A percentile compares a stretch with the other conserved stretches of the same genome.
These are phyloP conservation scores for Drosophila sucinea DNA, from an alignment of 1,140 invertebrate genomes.

Conservation along the genomic window DNA sequence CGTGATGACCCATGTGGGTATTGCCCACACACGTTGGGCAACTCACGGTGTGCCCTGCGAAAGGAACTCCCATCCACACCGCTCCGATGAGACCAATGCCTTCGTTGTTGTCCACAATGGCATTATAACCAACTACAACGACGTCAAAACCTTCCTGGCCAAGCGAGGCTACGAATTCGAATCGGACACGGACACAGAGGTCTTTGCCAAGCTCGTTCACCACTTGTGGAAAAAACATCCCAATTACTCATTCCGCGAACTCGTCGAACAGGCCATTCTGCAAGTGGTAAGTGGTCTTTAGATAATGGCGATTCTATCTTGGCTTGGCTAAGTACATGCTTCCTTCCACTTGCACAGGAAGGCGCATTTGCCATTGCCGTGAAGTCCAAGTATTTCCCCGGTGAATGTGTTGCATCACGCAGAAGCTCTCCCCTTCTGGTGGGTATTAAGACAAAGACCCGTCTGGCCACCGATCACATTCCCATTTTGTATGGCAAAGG, in stretches of 20 bases:
- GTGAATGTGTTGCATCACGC: slow-evolving; percentile 97
- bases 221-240: slow-evolving; percentile 96
- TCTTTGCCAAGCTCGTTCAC: slow-evolving; percentile 98
- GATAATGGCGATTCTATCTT: not conserved
- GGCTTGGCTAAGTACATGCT: not conserved
- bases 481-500: slow-evolving; percentile 94
- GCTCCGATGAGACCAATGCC: slow-evolving; percentile 93
- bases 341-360: slow-evolving; percentile 86
- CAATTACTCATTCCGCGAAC: slow-evolving; percentile 95
- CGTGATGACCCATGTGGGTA: slow-evolving; percentile 92
- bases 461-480: slow-evolving; percentile 97
- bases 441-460: slow-evolving; percentile 97
- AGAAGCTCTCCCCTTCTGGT: slow-evolving; percentile 98
- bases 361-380: slow-evolving; percentile 99
- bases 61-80: slow-evolving; percentile 98
- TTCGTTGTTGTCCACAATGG: slow-evolving; percentile 99
- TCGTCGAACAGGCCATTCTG: slow-evolving; percentile 97
- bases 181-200: slow-evolving; percentile 99
- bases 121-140: slow-evolving; percentile 99
- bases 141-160: slow-evolving; percentile 96
- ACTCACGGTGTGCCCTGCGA: slow-evolving; percentile 98
- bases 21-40: slow-evolving; percentile 99
- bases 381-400: slow-evolving; percentile 97
- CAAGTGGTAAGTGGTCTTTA: slow-evolving; percentile 86
- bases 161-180: slow-evolving; percentile 97